phyloP scores from a whole-genome alignment of 2,888 invertebrate species.

The Scaptomyza tumidula region DNA sequence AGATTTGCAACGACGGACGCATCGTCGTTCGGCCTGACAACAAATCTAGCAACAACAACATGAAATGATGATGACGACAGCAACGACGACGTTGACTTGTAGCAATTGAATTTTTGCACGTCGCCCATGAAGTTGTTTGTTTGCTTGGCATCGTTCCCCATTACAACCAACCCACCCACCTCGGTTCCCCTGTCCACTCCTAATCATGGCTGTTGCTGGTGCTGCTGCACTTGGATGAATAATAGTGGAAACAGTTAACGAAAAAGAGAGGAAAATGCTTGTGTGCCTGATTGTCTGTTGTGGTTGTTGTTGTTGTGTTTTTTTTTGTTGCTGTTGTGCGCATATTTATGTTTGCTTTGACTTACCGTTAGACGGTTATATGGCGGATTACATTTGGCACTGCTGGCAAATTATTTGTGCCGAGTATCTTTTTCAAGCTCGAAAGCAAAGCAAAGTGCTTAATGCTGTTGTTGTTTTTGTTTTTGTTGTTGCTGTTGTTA shows the following conservation, averaged over 20 bases:
- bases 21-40: slow-evolving; percentile 30
- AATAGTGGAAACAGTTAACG: slow-evolving; percentile 77
- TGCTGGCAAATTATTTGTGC: slow-evolving; percentile 79
- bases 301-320: slow-evolving; percentile 39
- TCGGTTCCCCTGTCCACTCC: not conserved
- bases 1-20: slow-evolving; percentile 58
- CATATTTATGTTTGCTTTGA: slow-evolving; percentile 80
- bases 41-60: slow-evolving; percentile 17
- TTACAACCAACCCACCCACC: slow-evolving; percentile 16
- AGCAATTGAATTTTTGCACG: slow-evolving; percentile 81
- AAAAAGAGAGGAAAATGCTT: slow-evolving; percentile 75
- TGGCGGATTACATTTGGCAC: slow-evolving; percentile 80
- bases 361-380: slow-evolving; percentile 79
- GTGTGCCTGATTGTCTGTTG: slow-evolving; percentile 65
- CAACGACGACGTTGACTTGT: slow-evolving; percentile 57
- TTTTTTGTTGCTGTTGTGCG: slow-evolving; percentile 57
- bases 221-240: slow-evolving; percentile 71
- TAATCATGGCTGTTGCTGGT: slow-evolving; percentile 35
- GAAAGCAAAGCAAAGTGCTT: slow-evolving; percentile 48
- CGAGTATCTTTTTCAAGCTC: slow-evolving; percentile 60
- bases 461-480: slow-evolving; percentile 19
- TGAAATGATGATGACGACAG: slow-evolving; percentile 44
- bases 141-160: slow-evolving; percentile 67
- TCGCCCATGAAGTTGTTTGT: slow-evolving; percentile 81
- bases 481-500: slow-evolving; percentile 14